Evolutionary conservation across 2,113 vertebrate species (phyloP), one percentile per base, ranked within the genome.

Genomic region (Limnothrissa miodon): DNA sequence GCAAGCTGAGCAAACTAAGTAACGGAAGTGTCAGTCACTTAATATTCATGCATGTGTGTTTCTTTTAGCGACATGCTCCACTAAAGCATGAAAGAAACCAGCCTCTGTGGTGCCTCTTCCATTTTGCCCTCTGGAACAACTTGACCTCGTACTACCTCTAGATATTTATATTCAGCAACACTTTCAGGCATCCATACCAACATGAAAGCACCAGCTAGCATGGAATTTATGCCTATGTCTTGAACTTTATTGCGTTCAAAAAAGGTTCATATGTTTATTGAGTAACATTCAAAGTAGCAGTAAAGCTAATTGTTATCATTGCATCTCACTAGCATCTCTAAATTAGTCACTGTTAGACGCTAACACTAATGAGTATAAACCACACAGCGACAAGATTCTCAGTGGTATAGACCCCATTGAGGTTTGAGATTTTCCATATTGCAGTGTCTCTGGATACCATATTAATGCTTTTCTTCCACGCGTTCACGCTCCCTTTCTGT

Each of bases 41-140:
- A 78, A 83, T 78, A 83, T 70, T 82, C 81, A 82, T 48, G 46
- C 15, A 15, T 74, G 66, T 36, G 66, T 56, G 51, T 56, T 53
- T 53, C 15, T 51, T 53, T 53, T 48, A 15, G 15, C 10, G 51
- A 21, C 51, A 62, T 62, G 59, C 59, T 62, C n/a, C 59, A 25
- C n/a, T 62, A 29, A 62, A 8, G 13, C 10, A 1, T 74, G 33
- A 74, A 74, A 36, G 33, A 74, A 74, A 17, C 66, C 66, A 74
- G 29, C 33, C 29, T 74, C 33, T 39, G 66, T 74, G 29, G 66
- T 36, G 36, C 66, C 66, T 74, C 66, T 74, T 74, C 66, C 66
- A 36, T 11, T 74, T 74, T 74, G 10, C 10, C 29, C 66, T 74
- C 66, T 74, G 13, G 29, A 74, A 36, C 29, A 17, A 29, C 33